phyloP scores from a whole-genome alignment of 2,888 invertebrate genomes.

The Helobdella robusta region DNA sequence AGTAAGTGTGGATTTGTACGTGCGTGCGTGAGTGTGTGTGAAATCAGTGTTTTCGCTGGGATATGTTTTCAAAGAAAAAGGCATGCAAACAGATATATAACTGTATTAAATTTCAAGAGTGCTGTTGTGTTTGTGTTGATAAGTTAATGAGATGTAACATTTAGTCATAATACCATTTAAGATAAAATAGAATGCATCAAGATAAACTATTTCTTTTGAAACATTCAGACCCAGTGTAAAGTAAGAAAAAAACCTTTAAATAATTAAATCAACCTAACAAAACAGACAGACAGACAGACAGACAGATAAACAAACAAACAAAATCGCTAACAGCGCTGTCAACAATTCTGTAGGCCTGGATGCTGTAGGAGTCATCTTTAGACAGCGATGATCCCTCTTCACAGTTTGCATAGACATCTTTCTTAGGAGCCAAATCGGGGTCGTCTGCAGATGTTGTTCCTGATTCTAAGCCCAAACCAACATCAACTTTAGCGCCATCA shows the following conservation, averaged over 20 bases:
- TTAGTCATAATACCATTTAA: neutral
- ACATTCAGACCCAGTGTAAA: too few relatives aligned
- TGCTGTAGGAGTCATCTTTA: conserved; percentile 13
- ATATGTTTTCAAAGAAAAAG: neutral
- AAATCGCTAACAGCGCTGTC: conserved; percentile 4
- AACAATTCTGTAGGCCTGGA: conserved; percentile 17
- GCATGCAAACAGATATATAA: neutral
- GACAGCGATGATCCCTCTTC: too few relatives aligned
- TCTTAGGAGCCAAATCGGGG: too few relatives aligned
- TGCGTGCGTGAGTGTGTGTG: neutral
- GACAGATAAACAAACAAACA: neutral
- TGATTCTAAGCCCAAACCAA: too few relatives aligned
- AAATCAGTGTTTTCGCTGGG: neutral
- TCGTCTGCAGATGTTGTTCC: too few relatives aligned
- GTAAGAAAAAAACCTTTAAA: too few relatives aligned
- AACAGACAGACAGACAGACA: neutral
- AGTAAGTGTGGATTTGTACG: neutral
- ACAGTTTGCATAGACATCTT: too few relatives aligned
- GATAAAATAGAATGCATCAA: too few relatives aligned
- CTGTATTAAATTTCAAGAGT: neutral
- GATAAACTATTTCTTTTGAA: too few relatives aligned
- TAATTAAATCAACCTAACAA: too few relatives aligned
- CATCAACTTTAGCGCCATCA: too few relatives aligned
- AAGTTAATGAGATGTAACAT: too few relatives aligned
- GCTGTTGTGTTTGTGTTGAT: neutral